Conservation (phyloP, 2,888 invertebrate genomes). For the Amphipyra tragopoginis region DNA sequence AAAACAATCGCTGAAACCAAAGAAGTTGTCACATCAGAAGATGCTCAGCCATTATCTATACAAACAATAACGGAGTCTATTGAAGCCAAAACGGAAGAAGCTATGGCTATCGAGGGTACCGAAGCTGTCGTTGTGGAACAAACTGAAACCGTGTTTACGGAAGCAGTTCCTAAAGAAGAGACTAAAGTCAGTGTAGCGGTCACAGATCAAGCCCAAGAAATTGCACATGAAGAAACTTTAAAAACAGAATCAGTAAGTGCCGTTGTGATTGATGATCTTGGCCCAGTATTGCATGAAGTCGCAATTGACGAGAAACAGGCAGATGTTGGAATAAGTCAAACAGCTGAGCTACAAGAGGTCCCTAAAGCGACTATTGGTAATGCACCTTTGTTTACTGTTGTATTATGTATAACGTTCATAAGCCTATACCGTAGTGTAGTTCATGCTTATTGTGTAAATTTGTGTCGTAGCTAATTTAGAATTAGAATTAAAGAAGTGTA, state of each 20-base stretch:
- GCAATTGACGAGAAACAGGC: conserved; percentile 13
- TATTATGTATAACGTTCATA: background rate
- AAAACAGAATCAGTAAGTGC: conserved; percentile 29
- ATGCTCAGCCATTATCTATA: background rate
- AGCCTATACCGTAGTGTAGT: too few relatives aligned
- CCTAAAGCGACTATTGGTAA: conserved; percentile 39
- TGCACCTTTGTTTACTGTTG: background rate
- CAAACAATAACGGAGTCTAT: conserved; percentile 1
- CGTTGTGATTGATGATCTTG: conserved; percentile 29
- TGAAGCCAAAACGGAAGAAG: background rate
- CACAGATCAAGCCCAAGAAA: conserved; percentile 10
- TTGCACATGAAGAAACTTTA: conserved; percentile 15
- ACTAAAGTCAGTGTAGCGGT: conserved; percentile 4
- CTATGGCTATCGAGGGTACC: conserved; percentile 15
- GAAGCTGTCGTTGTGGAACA: conserved; percentile 30
- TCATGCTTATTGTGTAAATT: too few relatives aligned
- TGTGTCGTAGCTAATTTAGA: background rate
- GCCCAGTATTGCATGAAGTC: conserved; percentile 25
- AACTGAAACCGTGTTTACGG: conserved; percentile 5
- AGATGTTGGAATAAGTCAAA: conserved; percentile 16
- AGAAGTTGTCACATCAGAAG: conserved; percentile 24
- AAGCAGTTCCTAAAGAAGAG: conserved; percentile 16
- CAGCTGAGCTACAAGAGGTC: conserved; percentile 20
- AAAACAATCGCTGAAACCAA: conserved; percentile 29
- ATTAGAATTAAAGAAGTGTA: background rate